phyloP scores from a whole-genome alignment of 2,888 invertebrate genomes.

The Auanema freiburgensis region DNA sequence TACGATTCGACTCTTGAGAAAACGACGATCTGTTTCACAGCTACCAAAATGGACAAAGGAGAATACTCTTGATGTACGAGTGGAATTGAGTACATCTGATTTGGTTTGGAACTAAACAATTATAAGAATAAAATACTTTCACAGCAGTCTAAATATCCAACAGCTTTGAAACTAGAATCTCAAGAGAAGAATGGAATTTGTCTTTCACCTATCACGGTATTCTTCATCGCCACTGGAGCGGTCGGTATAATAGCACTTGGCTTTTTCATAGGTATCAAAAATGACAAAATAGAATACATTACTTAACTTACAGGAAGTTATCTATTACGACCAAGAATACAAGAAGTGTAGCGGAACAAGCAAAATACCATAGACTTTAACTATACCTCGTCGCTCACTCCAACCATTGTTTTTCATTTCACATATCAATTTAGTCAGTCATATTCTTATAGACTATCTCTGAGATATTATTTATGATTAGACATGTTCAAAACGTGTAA shows the following conservation, averaged over 20 bases:
- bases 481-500: too few species aligned
- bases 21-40: slow-evolving; percentile 23
- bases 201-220: slow-evolving; percentile 12
- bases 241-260: slow-evolving; percentile 11
- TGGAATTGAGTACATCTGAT: slow-evolving; percentile 49
- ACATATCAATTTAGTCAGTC: too few species aligned
- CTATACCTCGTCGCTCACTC: too few species aligned
- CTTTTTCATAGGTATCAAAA: slow-evolving; percentile 14
- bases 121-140: neutral
- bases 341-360: too few species aligned
- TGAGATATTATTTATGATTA: too few species aligned
- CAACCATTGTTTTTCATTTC: too few species aligned
- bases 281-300: neutral
- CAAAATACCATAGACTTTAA: too few species aligned
- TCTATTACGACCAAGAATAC: too few species aligned
- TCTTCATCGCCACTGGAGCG: slow-evolving; percentile 8
- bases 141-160: neutral
- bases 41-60: slow-evolving; percentile 38
- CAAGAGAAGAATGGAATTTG: slow-evolving; percentile 2
- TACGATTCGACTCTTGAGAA: neutral
- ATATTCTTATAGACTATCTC: too few species aligned
- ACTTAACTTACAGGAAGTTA: neutral
- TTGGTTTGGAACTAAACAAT: slow-evolving; percentile 26
- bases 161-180: neutral
- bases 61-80: slow-evolving; percentile 50